These are phyloP conservation scores for Spodoptera littoralis DNA, from an alignment of 2,888 invertebrate species.

Conservation along the genomic window DNA sequence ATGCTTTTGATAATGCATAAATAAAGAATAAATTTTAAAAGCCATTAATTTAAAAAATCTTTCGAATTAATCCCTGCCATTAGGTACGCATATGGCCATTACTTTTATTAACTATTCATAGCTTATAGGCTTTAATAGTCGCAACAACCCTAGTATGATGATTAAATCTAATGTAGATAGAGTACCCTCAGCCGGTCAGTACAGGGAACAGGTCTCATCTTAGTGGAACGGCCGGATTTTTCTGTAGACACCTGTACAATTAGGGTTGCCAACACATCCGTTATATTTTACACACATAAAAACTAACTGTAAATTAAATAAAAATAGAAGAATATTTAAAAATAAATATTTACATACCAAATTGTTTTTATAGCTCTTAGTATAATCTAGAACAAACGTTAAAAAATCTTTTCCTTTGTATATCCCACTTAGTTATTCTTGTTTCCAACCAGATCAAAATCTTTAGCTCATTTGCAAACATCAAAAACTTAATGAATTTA, in stretches of 20 bases:
- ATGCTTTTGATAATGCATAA: neutral
- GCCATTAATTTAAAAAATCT: slow-evolving; percentile 15
- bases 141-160: slow-evolving; percentile 39
- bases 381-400: neutral
- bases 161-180: slow-evolving; percentile 55
- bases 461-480: slow-evolving; percentile 28
- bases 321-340: too few relatives aligned
- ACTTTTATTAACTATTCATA: slow-evolving; percentile 53
- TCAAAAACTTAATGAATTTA: neutral
- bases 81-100: slow-evolving; percentile 20
- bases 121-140: slow-evolving; percentile 39
- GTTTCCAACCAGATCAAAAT: slow-evolving; percentile 11
- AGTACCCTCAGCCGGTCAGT: slow-evolving; percentile 33
- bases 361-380: too few relatives aligned
- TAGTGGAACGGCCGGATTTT: slow-evolving; percentile 64
- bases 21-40: slow-evolving; percentile 2
- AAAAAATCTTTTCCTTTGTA: slow-evolving; percentile 3
- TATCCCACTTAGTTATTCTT: neutral
- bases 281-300: too few relatives aligned
- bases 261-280: slow-evolving; percentile 52
- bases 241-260: slow-evolving; percentile 55
- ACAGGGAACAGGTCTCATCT: slow-evolving; percentile 50
- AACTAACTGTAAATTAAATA: too few relatives aligned
- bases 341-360: too few relatives aligned
- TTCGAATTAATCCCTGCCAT: slow-evolving; percentile 29